These are phyloP conservation scores for Drosophila takahashii DNA, from an alignment of 1,140 invertebrate genomes.

Conservation along the genomic window DNA sequence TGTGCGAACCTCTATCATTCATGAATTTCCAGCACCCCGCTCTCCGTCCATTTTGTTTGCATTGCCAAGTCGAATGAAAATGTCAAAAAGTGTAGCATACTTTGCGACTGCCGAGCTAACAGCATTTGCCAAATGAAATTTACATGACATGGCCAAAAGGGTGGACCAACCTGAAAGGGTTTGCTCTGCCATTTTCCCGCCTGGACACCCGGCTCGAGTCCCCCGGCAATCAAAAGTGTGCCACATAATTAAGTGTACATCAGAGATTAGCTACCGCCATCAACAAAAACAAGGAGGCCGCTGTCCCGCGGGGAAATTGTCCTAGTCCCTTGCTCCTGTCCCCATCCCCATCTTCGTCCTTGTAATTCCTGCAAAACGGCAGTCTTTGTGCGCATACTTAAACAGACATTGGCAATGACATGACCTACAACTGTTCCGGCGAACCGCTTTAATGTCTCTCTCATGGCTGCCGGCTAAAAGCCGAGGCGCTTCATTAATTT, in stretches of 20 bases:
- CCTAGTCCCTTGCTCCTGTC: neutral
- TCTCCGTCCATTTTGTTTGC: conserved; percentile 33
- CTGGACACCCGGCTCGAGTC: conserved; percentile 23
- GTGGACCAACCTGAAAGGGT: conserved; percentile 25
- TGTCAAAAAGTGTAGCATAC: conserved; percentile 65
- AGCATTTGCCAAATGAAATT: conserved; percentile 73
- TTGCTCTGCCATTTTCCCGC: conserved; percentile 15
- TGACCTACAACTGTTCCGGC: conserved; percentile 47
- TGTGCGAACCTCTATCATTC: conserved; percentile 16
- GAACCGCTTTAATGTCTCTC: conserved; percentile 75
- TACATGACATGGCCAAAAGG: conserved; percentile 54
- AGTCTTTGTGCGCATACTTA: conserved; percentile 77
- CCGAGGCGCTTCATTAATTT: conserved; percentile 80
- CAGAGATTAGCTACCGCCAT: conserved; percentile 74
- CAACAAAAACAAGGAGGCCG: conserved; percentile 43
- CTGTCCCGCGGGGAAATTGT: conserved; percentile 26
- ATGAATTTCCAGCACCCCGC: conserved; percentile 20
- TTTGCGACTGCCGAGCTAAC: conserved; percentile 61
- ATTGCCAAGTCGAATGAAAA: conserved; percentile 66
- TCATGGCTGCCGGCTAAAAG: conserved; percentile 58
- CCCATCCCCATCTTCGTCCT: conserved; percentile 6
- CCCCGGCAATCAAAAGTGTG: conserved; percentile 64
- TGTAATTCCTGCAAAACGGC: conserved; percentile 35
- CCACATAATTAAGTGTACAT: conserved; percentile 81
- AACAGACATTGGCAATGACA: conserved; percentile 71